A percentile compares a stretch with the other conserved stretches of the same genome.
Evolutionary conservation across 2,888 invertebrate genomes (phyloP).

Genomic region (Spicauda simplicius): DNA sequence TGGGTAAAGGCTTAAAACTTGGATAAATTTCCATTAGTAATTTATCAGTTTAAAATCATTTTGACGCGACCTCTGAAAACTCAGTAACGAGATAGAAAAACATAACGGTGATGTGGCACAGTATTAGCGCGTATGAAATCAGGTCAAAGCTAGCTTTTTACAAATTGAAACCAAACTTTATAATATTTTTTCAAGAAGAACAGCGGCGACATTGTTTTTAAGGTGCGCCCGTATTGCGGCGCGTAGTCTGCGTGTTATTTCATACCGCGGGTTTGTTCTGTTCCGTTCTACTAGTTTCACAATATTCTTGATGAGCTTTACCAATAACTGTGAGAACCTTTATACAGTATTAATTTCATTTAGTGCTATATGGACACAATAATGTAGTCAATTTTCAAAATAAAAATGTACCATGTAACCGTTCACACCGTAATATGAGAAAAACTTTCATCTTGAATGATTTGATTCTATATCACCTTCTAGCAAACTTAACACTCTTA

Average conservation of each 20-base stretch:
- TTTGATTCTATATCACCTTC: no score
- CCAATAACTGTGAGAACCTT: no score
- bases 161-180: conserved; percentile 59
- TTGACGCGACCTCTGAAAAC: conserved; percentile 7
- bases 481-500: conserved; percentile 12
- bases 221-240: conserved; percentile 32
- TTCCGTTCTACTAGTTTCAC: conserved; percentile 25
- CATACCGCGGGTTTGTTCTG: conserved; percentile 61
- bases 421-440: no score
- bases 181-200: conserved; percentile 39
- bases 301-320: background rate
- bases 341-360: no score
- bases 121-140: conserved; percentile 48
- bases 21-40: conserved; percentile 16
- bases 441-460: no score
- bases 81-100: conserved; percentile 24
- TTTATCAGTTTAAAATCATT: conserved; percentile 16
- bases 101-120: conserved; percentile 16
- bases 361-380: no score
- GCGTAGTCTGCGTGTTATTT: conserved; percentile 57
- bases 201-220: conserved; percentile 42
- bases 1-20: no score
- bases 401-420: no score
- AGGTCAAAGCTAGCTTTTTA: conserved; percentile 62
- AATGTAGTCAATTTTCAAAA: no score